Evolutionary conservation across 2,888 invertebrate species (phyloP), one percentile per base, ranked within the genome.

Genomic region (Spatulosminthurus flaviceps): DNA sequence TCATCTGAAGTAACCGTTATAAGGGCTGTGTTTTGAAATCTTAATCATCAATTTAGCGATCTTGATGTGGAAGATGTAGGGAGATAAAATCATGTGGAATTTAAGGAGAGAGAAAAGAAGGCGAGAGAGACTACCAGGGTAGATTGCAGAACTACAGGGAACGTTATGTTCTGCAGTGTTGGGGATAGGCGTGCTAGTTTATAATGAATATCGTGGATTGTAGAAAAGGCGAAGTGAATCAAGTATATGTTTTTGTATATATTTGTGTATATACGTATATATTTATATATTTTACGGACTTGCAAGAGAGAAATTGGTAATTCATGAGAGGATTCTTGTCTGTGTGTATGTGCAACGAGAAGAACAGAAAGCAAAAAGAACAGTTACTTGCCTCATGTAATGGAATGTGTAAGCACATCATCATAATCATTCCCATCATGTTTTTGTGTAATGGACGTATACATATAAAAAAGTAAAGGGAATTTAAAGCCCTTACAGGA

Each of bases 311-410:
- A 41, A 7, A 41, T 13, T 41, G 7, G 41, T 41, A 41, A 41
- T 9, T n/a, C n/a, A n/a, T n/a, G n/a, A n/a, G n/a, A n/a, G n/a
- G 34, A 34, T 34, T 5, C 16, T 4, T 51, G 51, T 51, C 19
- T 51, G 51, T 51, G 7, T 51, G 16, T 19, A 19, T 75, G 41
- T 29, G 34, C 19, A 75, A 29, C 34, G 61, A 74, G 34, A 75
- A 64, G 75, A 67, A 7, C 22, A 28, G 43, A 28, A 28, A 77
- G 41, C 70, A 70, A 76, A 43, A 61, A 71, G 60, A 71, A 77
- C 77, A 77, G 77, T 77, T 77, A 77, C 60, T 61, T 77, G 77
- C 70, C 71, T 77, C 64, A 21, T 77, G 71, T 69, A 60, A 71
- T 61, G 71, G 77, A 77, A 77, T 70, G 77, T 70, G 34, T 34